phyloP scores from a whole-genome alignment of 2,113 vertebrate species.

The Haemorhous mexicanus region DNA sequence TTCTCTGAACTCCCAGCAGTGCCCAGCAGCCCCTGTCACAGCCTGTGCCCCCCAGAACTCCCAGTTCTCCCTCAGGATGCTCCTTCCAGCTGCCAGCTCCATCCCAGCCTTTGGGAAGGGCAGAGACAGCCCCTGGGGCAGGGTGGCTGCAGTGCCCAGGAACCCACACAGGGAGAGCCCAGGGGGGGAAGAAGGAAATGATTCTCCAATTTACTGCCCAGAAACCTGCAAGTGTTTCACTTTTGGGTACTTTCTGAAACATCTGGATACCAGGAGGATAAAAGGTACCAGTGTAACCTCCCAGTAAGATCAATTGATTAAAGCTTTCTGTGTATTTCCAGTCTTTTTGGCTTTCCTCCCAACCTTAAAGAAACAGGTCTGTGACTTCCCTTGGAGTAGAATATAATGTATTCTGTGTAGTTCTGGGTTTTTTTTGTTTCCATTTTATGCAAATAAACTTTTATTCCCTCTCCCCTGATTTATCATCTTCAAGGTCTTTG shows the following conservation, averaged over 20 bases:
- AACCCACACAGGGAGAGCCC: background rate
- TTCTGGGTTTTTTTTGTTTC: background rate
- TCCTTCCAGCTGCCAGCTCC: background rate
- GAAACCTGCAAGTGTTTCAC: conserved; percentile 19
- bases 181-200: background rate
- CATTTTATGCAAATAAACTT: conserved; percentile 46
- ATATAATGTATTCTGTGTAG: background rate
- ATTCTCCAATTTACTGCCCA: background rate
- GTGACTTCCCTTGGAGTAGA: conserved; percentile 23
- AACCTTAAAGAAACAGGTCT: conserved; percentile 29
- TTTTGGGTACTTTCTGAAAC: conserved; percentile 42
- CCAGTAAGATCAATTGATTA: conserved; percentile 59
- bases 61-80: background rate
- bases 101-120: background rate
- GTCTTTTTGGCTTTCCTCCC: conserved; percentile 38
- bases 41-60: background rate
- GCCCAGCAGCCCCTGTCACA: background rate
- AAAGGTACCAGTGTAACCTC: conserved; percentile 59
- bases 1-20: background rate
- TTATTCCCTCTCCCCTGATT: conserved; percentile 4
- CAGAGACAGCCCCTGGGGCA: background rate
- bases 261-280: conserved; percentile 56
- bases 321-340: conserved; percentile 39
- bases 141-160: background rate
- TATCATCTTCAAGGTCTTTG: conserved; percentile 30